phyloP scores from a whole-genome alignment of 92 coral and sea anemone species.

The Meandrina meandrites region DNA sequence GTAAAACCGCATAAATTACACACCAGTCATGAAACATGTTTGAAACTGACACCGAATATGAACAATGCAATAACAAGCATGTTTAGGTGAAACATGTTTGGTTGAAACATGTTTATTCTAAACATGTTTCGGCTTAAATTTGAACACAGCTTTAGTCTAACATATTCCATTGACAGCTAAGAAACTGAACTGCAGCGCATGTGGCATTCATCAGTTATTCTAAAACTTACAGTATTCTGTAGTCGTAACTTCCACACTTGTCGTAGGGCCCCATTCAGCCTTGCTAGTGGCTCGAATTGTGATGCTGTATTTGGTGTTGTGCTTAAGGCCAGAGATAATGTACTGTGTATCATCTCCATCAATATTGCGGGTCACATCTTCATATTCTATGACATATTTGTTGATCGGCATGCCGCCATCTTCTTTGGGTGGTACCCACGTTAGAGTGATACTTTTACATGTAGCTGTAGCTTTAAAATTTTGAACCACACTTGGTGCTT shows the following conservation, averaged over 20 bases:
- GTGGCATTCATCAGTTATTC: neutral
- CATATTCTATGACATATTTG: neutral
- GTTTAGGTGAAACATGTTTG: too few relatives aligned
- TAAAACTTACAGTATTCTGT: conserved; percentile 35
- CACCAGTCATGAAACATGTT: too few relatives aligned
- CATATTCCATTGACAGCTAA: neutral
- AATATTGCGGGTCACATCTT: conserved; percentile 2
- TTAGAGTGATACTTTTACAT: conserved; percentile 47
- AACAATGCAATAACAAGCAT: too few relatives aligned
- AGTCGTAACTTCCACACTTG: conserved; percentile 23
- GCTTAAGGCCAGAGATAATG: conserved; percentile 15
- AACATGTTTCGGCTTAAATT: too few relatives aligned
- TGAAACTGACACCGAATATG: too few relatives aligned
- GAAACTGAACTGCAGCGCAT: too few relatives aligned
- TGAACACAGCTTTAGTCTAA: neutral
- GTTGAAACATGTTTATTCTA: too few relatives aligned
- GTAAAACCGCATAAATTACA: too few relatives aligned
- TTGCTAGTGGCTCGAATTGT: conserved; percentile 52
- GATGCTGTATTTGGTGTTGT: conserved; percentile 39
- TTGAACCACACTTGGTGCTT: conserved; percentile 33
- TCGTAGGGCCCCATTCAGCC: conserved; percentile 28
- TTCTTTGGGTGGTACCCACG: conserved; percentile 47
- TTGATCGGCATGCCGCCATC: conserved; percentile 71
- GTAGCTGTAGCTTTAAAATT: conserved; percentile 19
- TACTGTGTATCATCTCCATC: conserved; percentile 39